phyloP scores from a whole-genome alignment of 2,888 invertebrate species.

The Yponomeuta sedellus region DNA sequence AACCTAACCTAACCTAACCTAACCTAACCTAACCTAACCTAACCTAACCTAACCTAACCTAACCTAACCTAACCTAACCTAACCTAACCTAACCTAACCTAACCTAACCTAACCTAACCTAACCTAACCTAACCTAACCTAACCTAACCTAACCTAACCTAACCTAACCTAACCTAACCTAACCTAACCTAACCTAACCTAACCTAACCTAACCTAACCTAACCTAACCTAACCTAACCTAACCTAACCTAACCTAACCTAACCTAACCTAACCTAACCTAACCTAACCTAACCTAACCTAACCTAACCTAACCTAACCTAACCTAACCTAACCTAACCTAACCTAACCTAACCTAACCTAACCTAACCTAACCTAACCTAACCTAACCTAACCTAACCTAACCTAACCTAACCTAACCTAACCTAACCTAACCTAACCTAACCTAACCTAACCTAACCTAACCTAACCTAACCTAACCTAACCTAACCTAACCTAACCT shows the following conservation, averaged over 20 bases:
- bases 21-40: slow-evolving; percentile 28
- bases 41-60: slow-evolving; percentile 27
- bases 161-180: slow-evolving; percentile 23
- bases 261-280: slow-evolving; percentile 23
- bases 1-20: slow-evolving; percentile 28
- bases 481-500: slow-evolving; percentile 24
- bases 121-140: slow-evolving; percentile 27
- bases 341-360: slow-evolving; percentile 22
- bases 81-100: slow-evolving; percentile 24
- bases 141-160: slow-evolving; percentile 20
- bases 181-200: slow-evolving; percentile 22
- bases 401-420: slow-evolving; percentile 23
- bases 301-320: slow-evolving; percentile 23
- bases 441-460: slow-evolving; percentile 23
- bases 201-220: slow-evolving; percentile 23
- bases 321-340: slow-evolving; percentile 23
- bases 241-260: slow-evolving; percentile 23
- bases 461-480: slow-evolving; percentile 23
- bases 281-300: slow-evolving; percentile 22
- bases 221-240: slow-evolving; percentile 23
- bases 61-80: slow-evolving; percentile 25
- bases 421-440: slow-evolving; percentile 23
- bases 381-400: slow-evolving; percentile 23
- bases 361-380: slow-evolving; percentile 23
- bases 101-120: slow-evolving; percentile 26